Conservation (phyloP, 2,113 vertebrate genomes). For the Microtus pennsylvanicus region DNA sequence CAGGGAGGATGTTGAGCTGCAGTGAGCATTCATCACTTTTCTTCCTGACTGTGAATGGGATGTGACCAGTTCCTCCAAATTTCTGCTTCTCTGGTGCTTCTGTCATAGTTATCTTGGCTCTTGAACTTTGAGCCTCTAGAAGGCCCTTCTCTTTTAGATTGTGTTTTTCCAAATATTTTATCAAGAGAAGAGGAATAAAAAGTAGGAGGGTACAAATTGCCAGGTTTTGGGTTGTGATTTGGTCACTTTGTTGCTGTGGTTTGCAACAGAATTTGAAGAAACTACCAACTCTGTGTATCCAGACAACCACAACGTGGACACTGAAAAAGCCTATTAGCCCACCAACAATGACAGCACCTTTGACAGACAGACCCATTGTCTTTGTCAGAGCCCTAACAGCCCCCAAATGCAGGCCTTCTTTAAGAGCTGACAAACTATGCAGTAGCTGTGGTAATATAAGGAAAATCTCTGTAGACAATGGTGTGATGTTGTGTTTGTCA, state of each 20-base stretch:
- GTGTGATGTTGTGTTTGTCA: not conserved
- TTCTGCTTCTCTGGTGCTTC: no score
- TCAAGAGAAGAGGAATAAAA: not conserved
- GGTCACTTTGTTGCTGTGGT: not conserved
- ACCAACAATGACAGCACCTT: not conserved
- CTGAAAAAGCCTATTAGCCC: not conserved
- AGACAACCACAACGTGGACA: conserved; percentile 22
- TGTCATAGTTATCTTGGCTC: not conserved
- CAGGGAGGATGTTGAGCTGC: no score
- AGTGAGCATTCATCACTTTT: no score
- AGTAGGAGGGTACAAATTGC: not conserved
- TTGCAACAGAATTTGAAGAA: conserved; percentile 19
- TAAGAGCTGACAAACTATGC: not conserved
- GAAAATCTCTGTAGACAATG: not conserved
- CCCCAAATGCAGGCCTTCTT: not conserved
- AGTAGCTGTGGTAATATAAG: not conserved
- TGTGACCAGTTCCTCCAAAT: not conserved
- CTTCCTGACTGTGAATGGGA: not conserved
- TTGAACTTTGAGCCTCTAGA: not conserved
- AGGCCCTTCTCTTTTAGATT: not conserved
- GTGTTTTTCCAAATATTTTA: not conserved
- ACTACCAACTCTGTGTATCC: not conserved
- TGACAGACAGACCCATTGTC: not conserved
- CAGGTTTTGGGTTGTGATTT: not conserved
- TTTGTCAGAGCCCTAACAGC: not conserved